Base-by-base conservation (phyloP, 2,888 invertebrate species). In the Mactromeris polynyma region DNA sequence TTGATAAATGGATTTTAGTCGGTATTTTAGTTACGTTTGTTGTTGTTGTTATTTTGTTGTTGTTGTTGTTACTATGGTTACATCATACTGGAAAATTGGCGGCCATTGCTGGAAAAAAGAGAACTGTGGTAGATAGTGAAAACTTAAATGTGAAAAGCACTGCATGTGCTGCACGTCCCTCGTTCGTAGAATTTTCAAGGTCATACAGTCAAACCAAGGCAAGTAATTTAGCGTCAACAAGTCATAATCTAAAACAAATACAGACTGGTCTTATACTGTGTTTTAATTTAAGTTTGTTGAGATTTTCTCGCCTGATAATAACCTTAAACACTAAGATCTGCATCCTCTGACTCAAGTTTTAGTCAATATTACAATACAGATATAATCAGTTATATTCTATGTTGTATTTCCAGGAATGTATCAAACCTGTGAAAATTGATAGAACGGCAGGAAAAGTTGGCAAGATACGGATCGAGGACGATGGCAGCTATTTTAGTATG, bases 391-490 rank as follows among this genome's bases (percentile, higher is more conserved):
- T 46, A 46, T 17, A 46, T 46, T 7, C 4, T 42, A 46, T 46
- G n/a, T 38, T 79, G 6, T 85, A 80, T 95, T 96, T 94, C 19
- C 95, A 99, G 99, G 99, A 99, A 97, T 99, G 99, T 96, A 98
- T 99, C 92, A 99, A 99, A 97, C 99, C 99, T 80, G 98, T 99
- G 0, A 98, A 98, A 97, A 98, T 98, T 84, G 98, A 98, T 91
- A 98, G 98, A 96, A 97, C 97, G 1, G 97, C 95, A 69, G 96
- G 98, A 4, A 96, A 95, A 86, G 95, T 96, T 83, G 96, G 96
- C 6, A 98, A 99, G 0, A 99, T 99, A 92, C 98, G 98, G 96
- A 98, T 99, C 92, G 98, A 98, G 94, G 98, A 98, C 94, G 99
- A 99, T 97, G 99, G 98, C 33, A 97, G 97, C 9, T 98, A 98